Evolutionary conservation across 2,113 vertebrate species (phyloP).

Genomic region (Callaeas wilsoni): DNA sequence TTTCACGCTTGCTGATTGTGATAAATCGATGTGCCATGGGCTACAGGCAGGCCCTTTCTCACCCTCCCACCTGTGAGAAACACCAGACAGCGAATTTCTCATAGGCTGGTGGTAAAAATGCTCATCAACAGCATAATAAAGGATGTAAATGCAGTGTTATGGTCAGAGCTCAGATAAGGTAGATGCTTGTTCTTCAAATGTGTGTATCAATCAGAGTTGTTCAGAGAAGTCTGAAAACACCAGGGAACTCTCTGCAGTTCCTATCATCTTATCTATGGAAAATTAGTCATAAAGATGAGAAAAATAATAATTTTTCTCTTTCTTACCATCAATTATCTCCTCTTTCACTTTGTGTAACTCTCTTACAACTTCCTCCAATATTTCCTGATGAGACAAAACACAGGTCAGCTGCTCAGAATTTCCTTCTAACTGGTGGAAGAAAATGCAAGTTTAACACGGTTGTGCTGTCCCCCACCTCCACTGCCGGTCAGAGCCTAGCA

Average conservation of each 20-base stretch:
- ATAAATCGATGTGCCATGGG: background rate
- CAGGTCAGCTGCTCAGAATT: slow-evolving; percentile 59
- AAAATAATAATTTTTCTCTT: slow-evolving; percentile 61
- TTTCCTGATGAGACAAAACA: slow-evolving; percentile 84
- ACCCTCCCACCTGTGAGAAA: slow-evolving; percentile 26
- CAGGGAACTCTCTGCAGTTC: slow-evolving; percentile 37
- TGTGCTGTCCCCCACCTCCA: slow-evolving; percentile 32
- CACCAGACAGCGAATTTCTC: background rate
- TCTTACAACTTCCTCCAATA: slow-evolving; percentile 97
- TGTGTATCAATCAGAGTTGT: background rate
- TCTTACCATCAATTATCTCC: slow-evolving; percentile 97
- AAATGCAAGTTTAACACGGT: slow-evolving; percentile 39
- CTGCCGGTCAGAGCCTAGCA: background rate
- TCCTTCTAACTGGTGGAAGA: slow-evolving; percentile 49
- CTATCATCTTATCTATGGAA: slow-evolving; percentile 29
- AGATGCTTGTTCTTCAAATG: background rate
- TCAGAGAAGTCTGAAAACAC: slow-evolving; percentile 2
- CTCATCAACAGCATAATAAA: background rate
- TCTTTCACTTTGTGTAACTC: slow-evolving; percentile 99
- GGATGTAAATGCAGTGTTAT: background rate
- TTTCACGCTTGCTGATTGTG: background rate
- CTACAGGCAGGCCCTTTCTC: background rate
- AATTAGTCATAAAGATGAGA: slow-evolving; percentile 60
- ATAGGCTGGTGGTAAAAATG: background rate
- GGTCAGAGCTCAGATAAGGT: background rate